Conservation (phyloP, 2,888 invertebrate genomes). For the Pardosa pseudoannulata region DNA sequence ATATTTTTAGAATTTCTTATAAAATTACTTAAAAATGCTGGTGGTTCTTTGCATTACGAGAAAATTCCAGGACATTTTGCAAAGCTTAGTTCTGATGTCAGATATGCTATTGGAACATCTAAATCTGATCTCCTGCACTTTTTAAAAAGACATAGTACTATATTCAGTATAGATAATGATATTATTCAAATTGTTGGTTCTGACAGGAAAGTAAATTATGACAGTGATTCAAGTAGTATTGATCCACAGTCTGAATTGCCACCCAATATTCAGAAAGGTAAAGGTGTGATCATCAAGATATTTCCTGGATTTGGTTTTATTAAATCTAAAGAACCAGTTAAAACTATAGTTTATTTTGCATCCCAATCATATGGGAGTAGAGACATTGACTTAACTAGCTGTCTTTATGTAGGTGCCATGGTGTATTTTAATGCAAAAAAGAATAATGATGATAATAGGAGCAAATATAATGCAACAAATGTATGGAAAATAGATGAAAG, state of each 20-base stretch:
- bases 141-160: conserved; percentile 18
- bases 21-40: conserved; percentile 24
- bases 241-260: conserved; percentile 10
- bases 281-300: conserved; percentile 41
- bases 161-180: conserved; percentile 32
- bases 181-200: neutral
- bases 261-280: neutral
- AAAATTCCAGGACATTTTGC: conserved; percentile 43
- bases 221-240: neutral
- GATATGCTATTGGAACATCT: conserved; percentile 13
- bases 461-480: conserved; percentile 43
- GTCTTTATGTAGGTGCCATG: conserved; percentile 18
- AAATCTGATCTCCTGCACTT: conserved; percentile 33
- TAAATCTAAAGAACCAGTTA: conserved; percentile 30
- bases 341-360: conserved; percentile 47
- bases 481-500: conserved; percentile 48
- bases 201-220: neutral
- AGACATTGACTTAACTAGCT: conserved; percentile 19
- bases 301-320: conserved; percentile 51
- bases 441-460: conserved; percentile 6
- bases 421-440: conserved; percentile 37
- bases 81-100: conserved; percentile 16
- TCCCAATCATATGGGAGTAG: conserved; percentile 11
- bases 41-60: conserved; percentile 35
- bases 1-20: conserved; percentile 32